Evolutionary conservation across 2,797 vertebrate species (phyloP).

Genomic region (Rhynchotus rufescens): DNA sequence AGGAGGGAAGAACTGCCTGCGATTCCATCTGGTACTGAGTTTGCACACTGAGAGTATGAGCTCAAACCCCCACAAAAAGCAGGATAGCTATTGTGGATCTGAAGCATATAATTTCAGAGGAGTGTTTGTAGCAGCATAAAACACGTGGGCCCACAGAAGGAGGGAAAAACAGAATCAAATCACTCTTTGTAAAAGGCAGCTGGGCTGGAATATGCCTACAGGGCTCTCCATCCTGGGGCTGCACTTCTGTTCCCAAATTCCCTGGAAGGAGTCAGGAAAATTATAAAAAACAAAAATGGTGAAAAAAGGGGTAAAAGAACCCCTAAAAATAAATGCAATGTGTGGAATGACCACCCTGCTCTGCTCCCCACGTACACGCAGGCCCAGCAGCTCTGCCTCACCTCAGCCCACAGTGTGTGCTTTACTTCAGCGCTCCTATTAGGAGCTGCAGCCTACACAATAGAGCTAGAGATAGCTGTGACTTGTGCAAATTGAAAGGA

Average conservation of each 20-base stretch:
- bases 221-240: neutral
- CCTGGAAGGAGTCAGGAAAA: neutral
- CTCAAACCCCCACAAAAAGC: neutral
- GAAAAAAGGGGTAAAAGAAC: neutral
- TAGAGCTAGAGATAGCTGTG: constrained; percentile 6
- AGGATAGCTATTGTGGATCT: constrained; percentile 2
- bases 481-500: neutral
- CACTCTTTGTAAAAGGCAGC: neutral
- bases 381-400: neutral
- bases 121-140: constrained; percentile 38
- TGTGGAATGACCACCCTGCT: neutral
- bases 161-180: constrained; percentile 37
- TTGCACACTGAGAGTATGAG: neutral
- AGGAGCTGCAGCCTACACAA: constrained; percentile 18
- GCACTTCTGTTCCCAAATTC: neutral
- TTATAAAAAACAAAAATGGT: neutral
- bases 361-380: neutral
- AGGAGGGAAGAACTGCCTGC: neutral
- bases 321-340: neutral
- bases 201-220: neutral
- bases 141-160: constrained; percentile 15
- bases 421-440: neutral
- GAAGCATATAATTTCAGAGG: constrained; percentile 42
- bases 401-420: neutral
- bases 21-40: neutral